Base-by-base conservation (phyloP, 2,797 vertebrate species). In the Scolopax rusticola region DNA sequence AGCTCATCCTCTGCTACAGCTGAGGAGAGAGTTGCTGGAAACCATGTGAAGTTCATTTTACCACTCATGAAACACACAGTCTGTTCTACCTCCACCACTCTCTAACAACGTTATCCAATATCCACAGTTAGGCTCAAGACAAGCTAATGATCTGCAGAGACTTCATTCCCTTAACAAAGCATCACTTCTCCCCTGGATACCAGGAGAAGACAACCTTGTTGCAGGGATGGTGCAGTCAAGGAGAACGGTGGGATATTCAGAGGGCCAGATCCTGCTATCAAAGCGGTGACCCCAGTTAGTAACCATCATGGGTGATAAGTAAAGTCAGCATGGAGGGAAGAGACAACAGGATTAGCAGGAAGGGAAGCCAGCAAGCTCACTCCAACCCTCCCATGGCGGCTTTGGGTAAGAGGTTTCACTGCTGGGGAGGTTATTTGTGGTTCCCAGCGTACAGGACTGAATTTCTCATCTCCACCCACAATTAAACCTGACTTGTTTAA, bases 1-100 rank as follows among this genome's bases (percentile, higher is more conserved):
- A 89, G 43, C 14, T 77, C 36, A 87, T 90, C 40, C 41, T 67
- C 51, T 57, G 56, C 30, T 70, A 73, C 47, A 92, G 40, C 56
- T 84, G 75, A 74, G 59, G 25, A 82, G 6, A 74, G 38, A 77
- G 61, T 53, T 95, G 63, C 81, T 94, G 90, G 83, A 91, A 90
- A 89, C 8, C 74, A 76, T 2, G 10, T 63, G 54, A 95, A 73
- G 43, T 93, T 90, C 16, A 48, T 87, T 90, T 74, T 71, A 93
- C 60, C 80, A 47, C 38, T 93, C 3, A 1, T 36, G 54, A 85
- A 95, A 90, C 56, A 36, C 36, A 36, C 36, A 36, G 36, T 36
- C 36, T 36, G 47, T 87, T 77, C 54, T 1, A 84, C 18, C 11
- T 25, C 12, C 33, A 54, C 27, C 40, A 5, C 19, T 33, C 41